Percentiles rank a stretch among this genome's conserved stretches.
phyloP scores from a whole-genome alignment of 1,140 invertebrate species.

The Diorhabda elongata region DNA sequence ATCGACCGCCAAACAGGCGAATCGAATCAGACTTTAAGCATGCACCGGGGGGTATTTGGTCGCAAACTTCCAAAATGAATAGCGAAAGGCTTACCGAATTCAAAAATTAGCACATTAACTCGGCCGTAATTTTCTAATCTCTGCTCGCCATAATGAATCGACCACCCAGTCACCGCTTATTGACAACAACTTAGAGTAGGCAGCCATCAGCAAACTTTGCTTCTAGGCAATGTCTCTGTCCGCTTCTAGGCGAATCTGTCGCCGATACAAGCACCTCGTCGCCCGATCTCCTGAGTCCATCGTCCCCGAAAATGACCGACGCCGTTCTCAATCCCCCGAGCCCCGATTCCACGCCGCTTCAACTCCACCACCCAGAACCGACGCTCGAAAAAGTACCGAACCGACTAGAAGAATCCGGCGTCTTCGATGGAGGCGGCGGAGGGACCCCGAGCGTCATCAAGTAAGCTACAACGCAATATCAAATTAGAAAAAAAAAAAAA shows the following conservation, averaged over 20 bases:
- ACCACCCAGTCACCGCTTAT: not conserved
- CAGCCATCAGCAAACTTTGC: slow-evolving; percentile 43
- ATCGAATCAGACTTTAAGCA: too few species aligned
- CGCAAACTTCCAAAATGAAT: too few species aligned
- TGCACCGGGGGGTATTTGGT: too few species aligned
- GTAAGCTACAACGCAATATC: not conserved
- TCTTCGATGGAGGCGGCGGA: slow-evolving; percentile 42
- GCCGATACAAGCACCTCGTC: slow-evolving; percentile 85
- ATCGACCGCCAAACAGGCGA: too few species aligned
- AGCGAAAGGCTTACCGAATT: too few species aligned
- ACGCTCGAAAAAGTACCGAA: slow-evolving; percentile 37
- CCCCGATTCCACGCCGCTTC: slow-evolving; percentile 41
- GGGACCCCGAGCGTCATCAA: slow-evolving; percentile 40
- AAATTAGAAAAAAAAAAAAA: not conserved
- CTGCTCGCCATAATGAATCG: not conserved
- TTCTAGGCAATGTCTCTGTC: slow-evolving; percentile 46
- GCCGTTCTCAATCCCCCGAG: slow-evolving; percentile 45
- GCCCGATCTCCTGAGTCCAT: slow-evolving; percentile 73
- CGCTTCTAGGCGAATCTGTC: slow-evolving; percentile 73
- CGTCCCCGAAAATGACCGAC: slow-evolving; percentile 65
- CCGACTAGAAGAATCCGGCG: slow-evolving; percentile 39
- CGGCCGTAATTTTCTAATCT: too few species aligned
- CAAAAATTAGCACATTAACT: too few species aligned
- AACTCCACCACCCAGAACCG: slow-evolving; percentile 32
- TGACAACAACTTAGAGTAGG: slow-evolving; percentile 35